Percentiles rank a stretch among this genome's conserved stretches.
Conservation (phyloP, 2,113 vertebrate species). For the Cyanocitta stelleri region DNA sequence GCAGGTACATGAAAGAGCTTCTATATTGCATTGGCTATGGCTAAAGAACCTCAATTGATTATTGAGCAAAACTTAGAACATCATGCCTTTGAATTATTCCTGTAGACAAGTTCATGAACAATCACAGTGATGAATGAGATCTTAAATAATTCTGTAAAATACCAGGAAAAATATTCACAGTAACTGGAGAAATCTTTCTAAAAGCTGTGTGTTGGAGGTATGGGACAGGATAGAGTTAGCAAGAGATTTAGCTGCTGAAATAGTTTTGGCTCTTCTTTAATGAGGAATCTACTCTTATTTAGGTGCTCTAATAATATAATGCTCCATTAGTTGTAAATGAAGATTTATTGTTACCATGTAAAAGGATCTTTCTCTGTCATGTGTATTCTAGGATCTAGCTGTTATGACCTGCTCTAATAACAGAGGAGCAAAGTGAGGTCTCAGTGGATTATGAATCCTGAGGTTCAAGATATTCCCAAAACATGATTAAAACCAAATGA, state of each 20-base stretch:
- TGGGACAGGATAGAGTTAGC: fast-evolving
- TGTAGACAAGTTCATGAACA: not conserved
- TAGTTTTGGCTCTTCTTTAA: not conserved
- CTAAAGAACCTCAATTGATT: not conserved
- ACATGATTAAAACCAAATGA: not conserved
- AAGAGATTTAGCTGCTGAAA: not conserved
- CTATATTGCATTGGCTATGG: not conserved
- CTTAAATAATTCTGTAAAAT: not conserved
- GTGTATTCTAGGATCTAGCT: not conserved
- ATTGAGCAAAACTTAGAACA: not conserved
- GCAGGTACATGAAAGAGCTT: not conserved
- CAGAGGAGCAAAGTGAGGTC: not conserved
- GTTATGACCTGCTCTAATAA: not conserved
- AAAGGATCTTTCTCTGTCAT: not conserved
- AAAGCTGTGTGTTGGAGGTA: not conserved
- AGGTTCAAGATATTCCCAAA: not conserved
- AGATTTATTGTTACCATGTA: not conserved
- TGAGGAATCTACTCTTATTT: not conserved
- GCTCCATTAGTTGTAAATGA: not conserved
- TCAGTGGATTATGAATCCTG: not conserved
- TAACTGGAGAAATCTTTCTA: not conserved
- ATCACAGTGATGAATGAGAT: not conserved
- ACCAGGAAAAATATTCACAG: not conserved
- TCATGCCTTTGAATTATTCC: not conserved
- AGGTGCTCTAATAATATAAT: not conserved